These are phyloP conservation scores for Rhabdophis nuchalis DNA, from an alignment of 2,797 vertebrate genomes.

Conservation along the genomic window DNA sequence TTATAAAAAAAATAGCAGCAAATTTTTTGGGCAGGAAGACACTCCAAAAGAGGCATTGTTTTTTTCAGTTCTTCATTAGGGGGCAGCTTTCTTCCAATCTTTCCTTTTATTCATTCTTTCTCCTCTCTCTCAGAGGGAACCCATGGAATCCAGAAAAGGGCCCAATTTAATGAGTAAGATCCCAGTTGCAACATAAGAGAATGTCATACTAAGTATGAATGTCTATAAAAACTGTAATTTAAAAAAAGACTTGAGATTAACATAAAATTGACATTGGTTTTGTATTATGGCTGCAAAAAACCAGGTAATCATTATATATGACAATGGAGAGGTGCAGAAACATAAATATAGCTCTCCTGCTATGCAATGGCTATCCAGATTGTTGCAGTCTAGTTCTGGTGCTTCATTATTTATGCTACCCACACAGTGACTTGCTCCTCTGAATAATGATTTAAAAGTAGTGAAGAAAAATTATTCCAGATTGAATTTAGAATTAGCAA, in stretches of 20 bases:
- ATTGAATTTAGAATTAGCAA: not conserved
- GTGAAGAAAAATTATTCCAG: not conserved
- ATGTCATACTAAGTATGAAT: not conserved
- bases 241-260: not conserved
- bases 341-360: not conserved
- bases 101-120: not conserved
- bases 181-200: not conserved
- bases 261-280: not conserved
- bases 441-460: not conserved
- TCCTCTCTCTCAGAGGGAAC: not conserved
- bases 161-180: not conserved
- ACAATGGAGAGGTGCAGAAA: not conserved
- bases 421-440: not conserved
- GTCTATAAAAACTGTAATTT: not conserved
- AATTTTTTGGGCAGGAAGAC: not conserved
- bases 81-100: not conserved
- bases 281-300: not conserved
- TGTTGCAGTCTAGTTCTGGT: not conserved
- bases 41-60: not conserved
- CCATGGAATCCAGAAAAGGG: not conserved
- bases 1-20: not conserved
- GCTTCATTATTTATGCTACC: not conserved
- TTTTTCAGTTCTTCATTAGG: not conserved
- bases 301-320: not conserved
- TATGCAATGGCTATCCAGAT: not conserved